Evolutionary conservation across 2,113 vertebrate species (phyloP), one percentile per base, ranked within the genome.

Genomic region (Equus quagga): DNA sequence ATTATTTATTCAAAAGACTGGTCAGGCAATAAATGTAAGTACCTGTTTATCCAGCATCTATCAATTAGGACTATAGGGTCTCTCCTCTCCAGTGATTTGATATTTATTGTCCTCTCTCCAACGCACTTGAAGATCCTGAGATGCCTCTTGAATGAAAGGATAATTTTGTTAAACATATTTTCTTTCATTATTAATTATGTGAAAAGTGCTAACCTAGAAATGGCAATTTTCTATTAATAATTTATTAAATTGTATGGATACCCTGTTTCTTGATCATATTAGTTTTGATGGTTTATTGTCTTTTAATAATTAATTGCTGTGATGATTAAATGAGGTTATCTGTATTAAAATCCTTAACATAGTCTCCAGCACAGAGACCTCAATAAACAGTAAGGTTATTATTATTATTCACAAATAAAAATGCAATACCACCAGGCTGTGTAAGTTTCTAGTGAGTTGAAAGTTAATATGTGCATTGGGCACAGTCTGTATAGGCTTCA

Each of bases 11-110:
- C 98, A 99, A 92, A 99, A 99, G 97, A 96, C 98, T 62, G 98
- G 98, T 24, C 99, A 99, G 95, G 98, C 98, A 90, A 97, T 99
- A 92, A 97, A 98, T 26, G 99, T 99, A 91, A 99, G 98, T 97
- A 96, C 9, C 44, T 51, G 28, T 0, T 18, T 73, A 19, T 33
- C 5, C 9, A 15, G 24, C 23, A 33, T 44, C 23, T 79, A 10
- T 33, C 31, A 5, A 3, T 51, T 36, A n/a, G 76, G 80, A 2
- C 31, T 9, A 0, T 49, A 3, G 33, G 13, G 5, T 69, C 3
- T 15, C 11, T 51, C 12, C 15, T 73, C n/a, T 13, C 8, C 3
- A 6, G 2, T 18, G 19, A 54, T 1, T 8, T 9, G 15, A 8
- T 18, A 3, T 21, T 60, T 18, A 26, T 33, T 33, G 19, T 19